Evolutionary conservation across 2,113 vertebrate genomes (phyloP).

Genomic region (Oplegnathus fasciatus): DNA sequence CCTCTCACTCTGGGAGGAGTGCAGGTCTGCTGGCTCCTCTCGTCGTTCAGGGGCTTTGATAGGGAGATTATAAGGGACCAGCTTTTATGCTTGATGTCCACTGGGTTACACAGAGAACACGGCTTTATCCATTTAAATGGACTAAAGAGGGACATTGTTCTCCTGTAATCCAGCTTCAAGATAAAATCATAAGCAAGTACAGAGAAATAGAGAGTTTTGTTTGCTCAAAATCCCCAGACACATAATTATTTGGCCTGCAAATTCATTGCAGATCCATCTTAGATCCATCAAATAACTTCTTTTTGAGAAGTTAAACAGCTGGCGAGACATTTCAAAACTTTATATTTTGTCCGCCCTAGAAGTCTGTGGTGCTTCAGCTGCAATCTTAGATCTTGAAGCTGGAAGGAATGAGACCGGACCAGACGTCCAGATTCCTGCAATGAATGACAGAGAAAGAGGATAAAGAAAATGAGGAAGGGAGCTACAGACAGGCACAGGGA

Average conservation of each 20-base stretch:
- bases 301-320: slow-evolving; percentile 23
- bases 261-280: slow-evolving; percentile 8
- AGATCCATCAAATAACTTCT: slow-evolving; percentile 1
- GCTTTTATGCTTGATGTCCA: slow-evolving; percentile 63
- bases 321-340: slow-evolving; percentile 19
- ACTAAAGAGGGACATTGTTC: slow-evolving; percentile 62
- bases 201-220: slow-evolving; percentile 26
- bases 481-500: slow-evolving; percentile 3
- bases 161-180: slow-evolving; percentile 49
- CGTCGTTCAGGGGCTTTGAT: slow-evolving; percentile 48
- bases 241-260: slow-evolving; percentile 22
- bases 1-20: slow-evolving; percentile 27
- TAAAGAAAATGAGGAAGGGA: not conserved
- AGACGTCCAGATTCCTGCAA: slow-evolving; percentile 26
- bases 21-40: slow-evolving; percentile 47
- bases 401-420: slow-evolving; percentile 17
- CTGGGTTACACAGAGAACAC: slow-evolving; percentile 47
- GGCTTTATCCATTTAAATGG: slow-evolving; percentile 49
- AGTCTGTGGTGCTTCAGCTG: slow-evolving; percentile 15
- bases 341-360: slow-evolving; percentile 12
- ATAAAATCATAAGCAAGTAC: slow-evolving; percentile 44
- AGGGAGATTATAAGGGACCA: slow-evolving; percentile 53
- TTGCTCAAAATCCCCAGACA: slow-evolving; percentile 20
- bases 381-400: slow-evolving; percentile 48
- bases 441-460: slow-evolving; percentile 13